A percentile compares a stretch with the other conserved stretches of the same genome.
Conservation (phyloP, 2,797 vertebrate species). For the Nasua narica region DNA sequence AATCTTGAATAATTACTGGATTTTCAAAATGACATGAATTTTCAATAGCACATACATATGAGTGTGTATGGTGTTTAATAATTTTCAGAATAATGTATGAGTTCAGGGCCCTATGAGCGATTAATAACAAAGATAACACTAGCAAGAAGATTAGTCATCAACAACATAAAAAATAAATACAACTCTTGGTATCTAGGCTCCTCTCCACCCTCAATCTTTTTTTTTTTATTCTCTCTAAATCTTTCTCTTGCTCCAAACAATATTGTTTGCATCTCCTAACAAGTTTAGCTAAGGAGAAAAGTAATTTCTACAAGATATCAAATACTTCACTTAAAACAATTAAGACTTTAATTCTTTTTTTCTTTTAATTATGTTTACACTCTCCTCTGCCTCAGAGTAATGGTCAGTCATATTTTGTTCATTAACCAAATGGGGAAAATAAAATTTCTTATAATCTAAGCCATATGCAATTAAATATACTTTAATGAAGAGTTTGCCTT, state of each 20-base stretch:
- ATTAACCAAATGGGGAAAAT: background rate
- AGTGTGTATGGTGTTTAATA: background rate
- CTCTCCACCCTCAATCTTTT: background rate
- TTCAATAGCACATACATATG: background rate
- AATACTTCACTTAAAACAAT: background rate
- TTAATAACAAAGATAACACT: background rate
- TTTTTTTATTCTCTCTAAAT: background rate
- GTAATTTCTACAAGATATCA: background rate
- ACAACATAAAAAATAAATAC: background rate
- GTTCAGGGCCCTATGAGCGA: background rate
- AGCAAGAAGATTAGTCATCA: background rate
- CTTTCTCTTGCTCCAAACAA: background rate
- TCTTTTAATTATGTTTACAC: background rate
- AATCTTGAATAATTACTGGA: background rate
- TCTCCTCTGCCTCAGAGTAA: background rate
- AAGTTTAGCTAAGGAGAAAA: background rate
- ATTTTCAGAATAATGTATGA: constrained; percentile 6
- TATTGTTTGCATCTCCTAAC: background rate
- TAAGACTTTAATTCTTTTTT: background rate
- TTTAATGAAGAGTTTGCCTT: background rate
- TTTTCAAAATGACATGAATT: constrained; percentile 2
- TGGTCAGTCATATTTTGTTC: background rate
- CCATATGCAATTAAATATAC: background rate
- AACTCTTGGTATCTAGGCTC: background rate
- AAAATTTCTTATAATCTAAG: background rate